Base-by-base conservation (phyloP, 2,888 invertebrate genomes). In the Cylindroiulus punctatus region DNA sequence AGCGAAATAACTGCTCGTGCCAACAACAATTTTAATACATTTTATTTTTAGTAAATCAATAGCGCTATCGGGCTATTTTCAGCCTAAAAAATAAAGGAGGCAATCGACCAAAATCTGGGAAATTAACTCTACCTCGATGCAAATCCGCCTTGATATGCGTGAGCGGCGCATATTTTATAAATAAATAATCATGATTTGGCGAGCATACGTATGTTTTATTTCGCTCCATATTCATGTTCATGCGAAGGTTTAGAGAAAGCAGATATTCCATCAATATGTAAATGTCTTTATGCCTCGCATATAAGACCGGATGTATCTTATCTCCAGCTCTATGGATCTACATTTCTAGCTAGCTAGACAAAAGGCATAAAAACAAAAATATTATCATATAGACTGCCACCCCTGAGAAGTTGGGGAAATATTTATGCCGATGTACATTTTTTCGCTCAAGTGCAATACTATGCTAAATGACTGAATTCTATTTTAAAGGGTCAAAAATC, bases 191-290 rank as follows among this genome's bases (percentile, higher is more conserved):
- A 14, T 26, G 65, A 65, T 26, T 65, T 65, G 65, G 65, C 65
- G 12, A 26, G 65, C 65, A 65, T 65, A 22, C 65, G 26, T 65
- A 26, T n/a, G 8, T 65, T 12, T 26, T 12, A 26, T 12, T 65
- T 65, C 12, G 10, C 1, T 3, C 1, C 14, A 44, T 44, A 44
- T 26, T 26, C 26, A 26, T 65, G 8, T 12, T 12, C 65, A 10
- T 65, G 12, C 26, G 26, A 65, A 65, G 65, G 65, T 65, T 65
- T 65, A 26, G 26, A 65, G 65, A 65, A 65, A 65, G 26, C 12
- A 65, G 65, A 65, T 26, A 26, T 65, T 65, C 65, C 65, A 65
- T 65, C 65, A 65, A 65, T 65, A 65, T 65, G 65, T 26, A 65
- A 65, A 65, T 65, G 65, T 65, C 65, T 65, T 65, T 12, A 26